phyloP scores from a whole-genome alignment of 2,113 vertebrate species.

The Actinemys pallida region DNA sequence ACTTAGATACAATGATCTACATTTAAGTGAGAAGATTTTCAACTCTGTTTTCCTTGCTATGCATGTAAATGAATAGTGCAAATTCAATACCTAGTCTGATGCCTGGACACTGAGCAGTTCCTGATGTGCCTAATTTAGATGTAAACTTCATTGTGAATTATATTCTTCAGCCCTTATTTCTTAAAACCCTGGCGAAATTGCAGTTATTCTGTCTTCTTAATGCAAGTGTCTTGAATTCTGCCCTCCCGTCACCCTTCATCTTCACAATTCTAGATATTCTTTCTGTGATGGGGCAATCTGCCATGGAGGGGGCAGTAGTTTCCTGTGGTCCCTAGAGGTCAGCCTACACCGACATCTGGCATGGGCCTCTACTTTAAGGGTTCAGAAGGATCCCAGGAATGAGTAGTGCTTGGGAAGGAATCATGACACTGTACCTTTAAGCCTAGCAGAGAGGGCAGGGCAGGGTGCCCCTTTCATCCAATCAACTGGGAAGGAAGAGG shows the following conservation, averaged over 20 bases:
- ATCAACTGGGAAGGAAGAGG: too few species aligned
- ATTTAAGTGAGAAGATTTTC: background rate
- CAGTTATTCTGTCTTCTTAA: background rate
- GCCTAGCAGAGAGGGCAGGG: too few species aligned
- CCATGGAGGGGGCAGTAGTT: too few species aligned
- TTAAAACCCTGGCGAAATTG: background rate
- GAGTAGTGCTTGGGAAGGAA: too few species aligned
- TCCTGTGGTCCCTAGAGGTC: too few species aligned
- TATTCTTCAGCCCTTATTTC: background rate
- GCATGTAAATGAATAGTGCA: background rate
- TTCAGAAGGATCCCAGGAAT: too few species aligned
- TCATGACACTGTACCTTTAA: too few species aligned
- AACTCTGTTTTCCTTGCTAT: background rate
- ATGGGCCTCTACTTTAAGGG: too few species aligned
- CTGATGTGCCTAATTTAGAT: background rate
- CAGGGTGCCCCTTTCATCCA: too few species aligned
- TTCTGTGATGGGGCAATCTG: too few species aligned
- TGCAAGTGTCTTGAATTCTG: background rate
- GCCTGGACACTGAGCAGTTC: accelerated
- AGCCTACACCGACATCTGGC: too few species aligned
- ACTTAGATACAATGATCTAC: background rate
- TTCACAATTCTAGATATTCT: background rate
- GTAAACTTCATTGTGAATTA: background rate
- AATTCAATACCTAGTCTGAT: background rate
- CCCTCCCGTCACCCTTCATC: background rate